A percentile compares a stretch with the other conserved stretches of the same genome.
phyloP scores from a whole-genome alignment of 2,113 vertebrate species.

The Aphyosemion australe region DNA sequence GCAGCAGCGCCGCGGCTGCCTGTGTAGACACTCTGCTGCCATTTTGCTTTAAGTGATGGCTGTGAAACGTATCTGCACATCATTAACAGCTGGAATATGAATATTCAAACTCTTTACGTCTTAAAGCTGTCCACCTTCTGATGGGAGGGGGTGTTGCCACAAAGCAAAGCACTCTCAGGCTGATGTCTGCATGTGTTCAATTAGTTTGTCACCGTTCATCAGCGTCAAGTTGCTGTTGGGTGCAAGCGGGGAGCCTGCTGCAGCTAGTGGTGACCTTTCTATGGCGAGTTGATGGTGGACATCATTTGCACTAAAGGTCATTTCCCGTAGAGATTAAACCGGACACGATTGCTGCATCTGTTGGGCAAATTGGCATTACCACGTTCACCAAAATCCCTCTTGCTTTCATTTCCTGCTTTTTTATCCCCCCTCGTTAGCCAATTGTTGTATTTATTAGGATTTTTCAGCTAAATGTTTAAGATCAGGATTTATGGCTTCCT shows the following conservation, averaged over 20 bases:
- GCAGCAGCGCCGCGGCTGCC: constrained; percentile 50
- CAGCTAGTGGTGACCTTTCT: constrained; percentile 34
- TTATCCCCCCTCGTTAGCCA: too few species aligned
- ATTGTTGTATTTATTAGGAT: not conserved
- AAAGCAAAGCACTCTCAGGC: constrained; percentile 37
- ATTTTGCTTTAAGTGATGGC: constrained; percentile 34
- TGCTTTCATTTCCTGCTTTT: not conserved
- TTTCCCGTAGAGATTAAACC: constrained; percentile 8
- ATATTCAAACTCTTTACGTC: not conserved
- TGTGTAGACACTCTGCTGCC: constrained; percentile 44
- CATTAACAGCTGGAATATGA: not conserved
- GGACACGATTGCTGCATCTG: constrained; percentile 3
- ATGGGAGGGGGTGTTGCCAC: constrained; percentile 26
- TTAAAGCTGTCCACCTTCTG: not conserved
- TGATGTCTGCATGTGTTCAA: constrained; percentile 56
- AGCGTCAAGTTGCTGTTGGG: constrained; percentile 35
- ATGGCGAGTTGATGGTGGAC: constrained; percentile 1
- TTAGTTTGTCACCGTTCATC: constrained; percentile 59
- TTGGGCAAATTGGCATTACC: not conserved
- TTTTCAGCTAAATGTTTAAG: not conserved
- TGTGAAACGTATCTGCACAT: not conserved
- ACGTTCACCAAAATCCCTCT: not conserved
- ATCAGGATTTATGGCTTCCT: not conserved
- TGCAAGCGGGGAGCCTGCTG: constrained; percentile 14
- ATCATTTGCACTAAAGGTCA: not conserved